A percentile compares a stretch with the other conserved stretches of the same genome.
These are phyloP conservation scores for Aix galericulata DNA, from an alignment of 2,113 vertebrate species.

Conservation along the genomic window DNA sequence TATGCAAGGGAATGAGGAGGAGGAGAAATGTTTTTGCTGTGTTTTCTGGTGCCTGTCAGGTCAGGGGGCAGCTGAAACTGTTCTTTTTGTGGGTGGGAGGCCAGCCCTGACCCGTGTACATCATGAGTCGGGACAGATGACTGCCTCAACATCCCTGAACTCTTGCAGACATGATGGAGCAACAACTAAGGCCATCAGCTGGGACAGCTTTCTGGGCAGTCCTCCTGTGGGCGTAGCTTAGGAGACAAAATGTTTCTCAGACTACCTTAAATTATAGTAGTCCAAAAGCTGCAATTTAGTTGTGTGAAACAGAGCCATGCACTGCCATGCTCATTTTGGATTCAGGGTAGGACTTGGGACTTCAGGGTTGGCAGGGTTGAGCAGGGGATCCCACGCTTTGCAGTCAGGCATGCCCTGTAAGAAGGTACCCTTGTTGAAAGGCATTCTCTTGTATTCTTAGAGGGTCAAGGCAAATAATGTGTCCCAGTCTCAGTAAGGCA, in stretches of 20 bases:
- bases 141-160: not conserved
- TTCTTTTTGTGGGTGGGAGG: not conserved
- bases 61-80: not conserved
- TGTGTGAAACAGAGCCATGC: not conserved
- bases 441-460: not conserved
- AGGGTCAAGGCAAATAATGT: not conserved
- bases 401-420: fast-evolving
- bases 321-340: not conserved
- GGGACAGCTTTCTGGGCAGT: not conserved
- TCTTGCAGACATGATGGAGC: not conserved
- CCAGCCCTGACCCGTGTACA: not conserved
- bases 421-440: not conserved
- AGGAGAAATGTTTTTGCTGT: not conserved
- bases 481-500: not conserved
- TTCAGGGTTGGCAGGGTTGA: not conserved
- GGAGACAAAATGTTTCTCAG: not conserved
- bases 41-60: not conserved
- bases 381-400: not conserved
- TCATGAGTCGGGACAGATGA: not conserved
- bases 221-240: not conserved
- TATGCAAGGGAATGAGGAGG: not conserved
- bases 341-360: not conserved
- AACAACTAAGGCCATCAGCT: not conserved
- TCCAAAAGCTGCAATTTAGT: not conserved
- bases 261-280: not conserved